These are phyloP conservation scores for Baccha elongata DNA, from an alignment of 2,888 invertebrate species.

Conservation along the genomic window DNA sequence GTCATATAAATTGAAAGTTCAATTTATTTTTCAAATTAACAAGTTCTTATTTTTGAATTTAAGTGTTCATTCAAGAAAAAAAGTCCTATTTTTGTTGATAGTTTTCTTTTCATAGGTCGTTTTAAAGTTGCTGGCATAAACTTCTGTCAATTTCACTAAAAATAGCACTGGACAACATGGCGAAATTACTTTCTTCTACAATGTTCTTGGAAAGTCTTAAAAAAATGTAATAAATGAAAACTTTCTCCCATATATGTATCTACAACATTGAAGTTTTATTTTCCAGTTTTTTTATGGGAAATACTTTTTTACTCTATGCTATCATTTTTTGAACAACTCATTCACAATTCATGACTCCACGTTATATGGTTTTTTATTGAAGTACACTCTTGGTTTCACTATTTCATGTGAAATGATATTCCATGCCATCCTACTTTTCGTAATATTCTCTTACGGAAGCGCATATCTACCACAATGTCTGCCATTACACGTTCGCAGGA, in stretches of 20 bases:
- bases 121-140: too few species aligned
- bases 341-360: constrained; percentile 13
- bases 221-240: constrained; percentile 12
- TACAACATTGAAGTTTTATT: constrained; percentile 14
- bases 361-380: not conserved
- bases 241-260: not conserved
- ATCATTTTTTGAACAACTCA: constrained; percentile 9
- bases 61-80: too few species aligned
- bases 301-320: not conserved
- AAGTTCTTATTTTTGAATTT: too few species aligned
- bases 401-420: not conserved
- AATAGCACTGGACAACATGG: too few species aligned
- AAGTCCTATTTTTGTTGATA: too few species aligned
- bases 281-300: not conserved
- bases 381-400: constrained; percentile 16
- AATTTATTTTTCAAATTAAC: too few species aligned
- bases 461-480: constrained; percentile 34
- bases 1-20: too few species aligned
- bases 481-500: constrained; percentile 54
- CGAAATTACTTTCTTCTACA: not conserved
- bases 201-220: not conserved
- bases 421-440: not conserved
- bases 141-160: too few species aligned
- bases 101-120: too few species aligned
- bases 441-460: constrained; percentile 16